Percentiles rank a stretch among this genome's conserved stretches.
phyloP scores from a whole-genome alignment of 2,113 vertebrate genomes.

The Cryptoleucopteryx plumbea region DNA sequence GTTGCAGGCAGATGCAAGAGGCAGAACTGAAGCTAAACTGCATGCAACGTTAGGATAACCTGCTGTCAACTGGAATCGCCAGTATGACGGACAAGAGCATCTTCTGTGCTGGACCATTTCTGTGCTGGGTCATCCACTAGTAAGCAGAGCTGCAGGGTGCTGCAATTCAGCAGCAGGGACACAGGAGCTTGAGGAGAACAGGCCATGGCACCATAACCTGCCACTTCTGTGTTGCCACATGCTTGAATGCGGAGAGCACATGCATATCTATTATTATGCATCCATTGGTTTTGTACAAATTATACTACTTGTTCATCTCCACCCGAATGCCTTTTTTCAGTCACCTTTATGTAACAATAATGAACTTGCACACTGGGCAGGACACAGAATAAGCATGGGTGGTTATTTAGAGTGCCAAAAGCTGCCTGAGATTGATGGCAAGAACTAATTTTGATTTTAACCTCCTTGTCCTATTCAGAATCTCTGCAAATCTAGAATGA shows the following conservation, averaged over 20 bases:
- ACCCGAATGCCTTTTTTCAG: neutral
- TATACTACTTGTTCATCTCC: neutral
- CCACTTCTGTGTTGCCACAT: neutral
- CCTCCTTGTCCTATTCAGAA: neutral
- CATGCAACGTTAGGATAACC: neutral
- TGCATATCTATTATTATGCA: neutral
- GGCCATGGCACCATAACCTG: neutral
- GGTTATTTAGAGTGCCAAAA: neutral
- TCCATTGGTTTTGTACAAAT: neutral
- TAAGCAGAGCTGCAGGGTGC: neutral
- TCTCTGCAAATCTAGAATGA: neutral
- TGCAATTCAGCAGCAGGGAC: neutral
- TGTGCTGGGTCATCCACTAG: neutral
- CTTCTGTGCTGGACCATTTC: neutral
- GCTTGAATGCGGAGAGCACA: neutral
- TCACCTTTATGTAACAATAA: neutral
- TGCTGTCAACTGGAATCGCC: neutral
- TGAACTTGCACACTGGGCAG: neutral
- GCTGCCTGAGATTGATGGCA: neutral
- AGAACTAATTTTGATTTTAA: neutral
- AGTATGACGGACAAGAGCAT: rapidly evolving
- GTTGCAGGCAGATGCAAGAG: neutral
- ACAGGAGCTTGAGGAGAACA: neutral
- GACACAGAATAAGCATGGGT: neutral
- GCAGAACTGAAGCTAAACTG: neutral